Evolutionary conservation across 2,797 vertebrate species (phyloP).

Genomic region (Megaceryle alcyon): DNA sequence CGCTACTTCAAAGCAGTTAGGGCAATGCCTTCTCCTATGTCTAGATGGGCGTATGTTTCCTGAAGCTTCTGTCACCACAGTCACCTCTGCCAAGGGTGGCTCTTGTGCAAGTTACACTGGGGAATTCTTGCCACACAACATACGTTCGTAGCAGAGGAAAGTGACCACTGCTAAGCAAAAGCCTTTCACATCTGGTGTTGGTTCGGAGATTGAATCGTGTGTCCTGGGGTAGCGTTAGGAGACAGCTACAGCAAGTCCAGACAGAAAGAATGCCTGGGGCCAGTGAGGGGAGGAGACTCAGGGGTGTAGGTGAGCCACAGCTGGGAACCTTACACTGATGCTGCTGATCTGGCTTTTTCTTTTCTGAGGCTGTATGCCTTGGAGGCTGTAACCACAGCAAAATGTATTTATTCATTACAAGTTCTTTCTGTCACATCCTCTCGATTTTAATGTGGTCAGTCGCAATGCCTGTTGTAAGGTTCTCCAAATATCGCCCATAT

Average conservation of each 20-base stretch:
- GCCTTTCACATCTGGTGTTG: accelerated
- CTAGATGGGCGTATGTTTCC: background rate
- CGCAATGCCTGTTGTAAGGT: background rate
- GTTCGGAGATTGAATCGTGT: background rate
- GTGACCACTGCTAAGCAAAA: background rate
- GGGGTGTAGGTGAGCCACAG: background rate
- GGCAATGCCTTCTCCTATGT: background rate
- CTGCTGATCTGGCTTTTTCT: background rate
- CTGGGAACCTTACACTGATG: background rate
- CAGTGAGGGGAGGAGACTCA: background rate
- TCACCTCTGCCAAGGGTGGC: background rate
- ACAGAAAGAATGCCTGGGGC: background rate
- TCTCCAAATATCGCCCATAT: background rate
- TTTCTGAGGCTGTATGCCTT: background rate
- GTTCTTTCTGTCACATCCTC: background rate
- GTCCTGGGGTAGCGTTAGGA: background rate
- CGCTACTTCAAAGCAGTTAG: background rate
- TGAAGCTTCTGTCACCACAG: background rate
- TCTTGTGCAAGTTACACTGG: background rate
- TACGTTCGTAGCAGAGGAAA: background rate
- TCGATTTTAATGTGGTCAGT: background rate
- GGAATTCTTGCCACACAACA: background rate
- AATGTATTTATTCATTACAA: background rate
- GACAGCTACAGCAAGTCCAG: background rate
- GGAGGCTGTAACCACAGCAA: background rate